A percentile compares a stretch with the other conserved stretches of the same genome.
Conservation (phyloP, 1,140 invertebrate species). For the Platorchestia sp. region DNA sequence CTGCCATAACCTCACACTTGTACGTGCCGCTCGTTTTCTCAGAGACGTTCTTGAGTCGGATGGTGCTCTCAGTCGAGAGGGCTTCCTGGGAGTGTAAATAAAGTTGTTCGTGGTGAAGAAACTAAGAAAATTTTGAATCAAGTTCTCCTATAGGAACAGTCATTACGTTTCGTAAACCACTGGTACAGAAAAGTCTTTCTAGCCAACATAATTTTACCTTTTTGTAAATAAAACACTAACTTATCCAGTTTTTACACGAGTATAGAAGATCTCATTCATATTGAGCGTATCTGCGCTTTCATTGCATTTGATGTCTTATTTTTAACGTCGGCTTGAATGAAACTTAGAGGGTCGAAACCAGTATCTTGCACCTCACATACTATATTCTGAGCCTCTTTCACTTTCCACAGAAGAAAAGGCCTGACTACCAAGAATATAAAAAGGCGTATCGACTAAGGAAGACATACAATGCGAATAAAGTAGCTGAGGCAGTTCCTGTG, state of each 20-base stretch:
- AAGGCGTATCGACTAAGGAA: constrained; percentile 10
- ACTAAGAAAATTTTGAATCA: background rate
- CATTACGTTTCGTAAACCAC: background rate
- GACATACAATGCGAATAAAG: constrained; percentile 42
- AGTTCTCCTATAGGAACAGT: background rate
- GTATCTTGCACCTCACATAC: background rate
- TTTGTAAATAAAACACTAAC: background rate
- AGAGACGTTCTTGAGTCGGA: constrained; percentile 79
- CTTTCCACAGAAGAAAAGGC: constrained; percentile 12
- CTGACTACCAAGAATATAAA: constrained; percentile 1
- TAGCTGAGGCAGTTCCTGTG: constrained; percentile 52
- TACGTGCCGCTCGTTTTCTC: constrained; percentile 79
- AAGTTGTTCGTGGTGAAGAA: background rate
- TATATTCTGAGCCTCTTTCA: constrained; percentile 14
- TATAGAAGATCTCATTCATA: background rate
- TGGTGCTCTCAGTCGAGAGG: constrained; percentile 76
- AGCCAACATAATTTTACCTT: background rate
- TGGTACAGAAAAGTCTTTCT: background rate
- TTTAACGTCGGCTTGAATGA: background rate
- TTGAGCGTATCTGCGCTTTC: background rate
- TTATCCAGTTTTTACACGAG: background rate
- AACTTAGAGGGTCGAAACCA: background rate
- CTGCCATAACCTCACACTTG: constrained; percentile 81
- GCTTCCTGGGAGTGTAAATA: constrained; percentile 67
- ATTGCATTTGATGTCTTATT: background rate